These are phyloP conservation scores for Antheraea mylitta DNA, from an alignment of 1,140 invertebrate species.

Conservation along the genomic window DNA sequence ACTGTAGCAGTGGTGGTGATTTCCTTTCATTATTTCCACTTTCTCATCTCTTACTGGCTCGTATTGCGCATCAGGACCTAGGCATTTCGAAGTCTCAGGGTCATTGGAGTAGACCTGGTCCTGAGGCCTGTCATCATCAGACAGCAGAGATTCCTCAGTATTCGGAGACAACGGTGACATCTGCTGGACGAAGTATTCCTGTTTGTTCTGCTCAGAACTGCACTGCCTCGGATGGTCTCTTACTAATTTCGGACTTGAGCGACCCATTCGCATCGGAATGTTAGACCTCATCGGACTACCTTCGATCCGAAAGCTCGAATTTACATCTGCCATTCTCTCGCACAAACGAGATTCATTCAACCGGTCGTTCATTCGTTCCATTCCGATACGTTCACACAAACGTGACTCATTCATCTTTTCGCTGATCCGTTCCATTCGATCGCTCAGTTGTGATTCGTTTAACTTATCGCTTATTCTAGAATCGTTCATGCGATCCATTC, in stretches of 20 bases:
- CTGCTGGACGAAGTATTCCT: conserved; percentile 48
- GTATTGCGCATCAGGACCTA: conserved; percentile 71
- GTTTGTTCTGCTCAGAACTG: conserved; percentile 38
- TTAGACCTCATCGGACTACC: conserved; percentile 55
- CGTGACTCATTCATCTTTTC: conserved; percentile 28
- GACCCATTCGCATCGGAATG: conserved; percentile 49
- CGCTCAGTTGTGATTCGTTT: conserved; percentile 31
- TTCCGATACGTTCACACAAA: conserved; percentile 21
- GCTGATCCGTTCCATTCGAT: conserved; percentile 19
- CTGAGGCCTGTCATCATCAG: conserved; percentile 50
- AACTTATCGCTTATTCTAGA: too few relatives aligned
- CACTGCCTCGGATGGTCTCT: conserved; percentile 54
- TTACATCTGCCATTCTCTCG: conserved; percentile 47
- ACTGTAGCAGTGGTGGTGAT: conserved; percentile 72
- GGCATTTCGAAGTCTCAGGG: conserved; percentile 56
- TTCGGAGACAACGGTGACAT: conserved; percentile 62
- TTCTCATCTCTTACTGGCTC: conserved; percentile 62
- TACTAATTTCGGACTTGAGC: conserved; percentile 45
- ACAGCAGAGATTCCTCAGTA: conserved; percentile 65
- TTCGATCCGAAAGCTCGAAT: conserved; percentile 59
- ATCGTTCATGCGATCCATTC: too few relatives aligned
- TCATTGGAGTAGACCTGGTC: conserved; percentile 63
- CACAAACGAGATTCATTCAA: conserved; percentile 30
- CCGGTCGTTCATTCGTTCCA: conserved; percentile 25
- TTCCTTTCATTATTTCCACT: conserved; percentile 56